phyloP scores from a whole-genome alignment of 2,888 invertebrate species.

The Philereme transversata region DNA sequence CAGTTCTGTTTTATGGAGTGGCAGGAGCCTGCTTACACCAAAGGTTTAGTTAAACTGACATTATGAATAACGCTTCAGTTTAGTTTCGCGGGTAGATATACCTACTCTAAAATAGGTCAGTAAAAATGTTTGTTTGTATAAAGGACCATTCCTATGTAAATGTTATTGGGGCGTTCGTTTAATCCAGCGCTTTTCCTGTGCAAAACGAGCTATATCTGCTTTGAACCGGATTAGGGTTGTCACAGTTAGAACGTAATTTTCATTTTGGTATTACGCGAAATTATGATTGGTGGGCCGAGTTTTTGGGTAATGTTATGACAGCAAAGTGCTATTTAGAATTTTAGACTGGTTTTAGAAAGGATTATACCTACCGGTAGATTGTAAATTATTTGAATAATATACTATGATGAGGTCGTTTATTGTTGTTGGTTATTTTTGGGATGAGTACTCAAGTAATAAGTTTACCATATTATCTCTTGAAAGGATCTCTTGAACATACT shows the following conservation, averaged over 20 bases:
- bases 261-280: conserved; percentile 34
- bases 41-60: too few species aligned
- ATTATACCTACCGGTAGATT: neutral
- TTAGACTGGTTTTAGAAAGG: conserved; percentile 5
- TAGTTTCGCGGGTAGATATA: conserved; percentile 25
- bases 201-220: conserved; percentile 71
- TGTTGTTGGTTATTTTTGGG: too few species aligned
- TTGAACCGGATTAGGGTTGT: conserved; percentile 74
- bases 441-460: too few species aligned
- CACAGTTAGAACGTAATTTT: conserved; percentile 48
- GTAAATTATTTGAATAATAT: too few species aligned
- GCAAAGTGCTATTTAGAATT: conserved; percentile 3
- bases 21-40: too few species aligned
- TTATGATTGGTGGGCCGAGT: conserved; percentile 37
- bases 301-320: conserved; percentile 27
- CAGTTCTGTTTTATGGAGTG: too few species aligned
- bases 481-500: too few species aligned
- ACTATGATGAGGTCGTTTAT: too few species aligned
- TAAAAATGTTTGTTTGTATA: conserved; percentile 66
- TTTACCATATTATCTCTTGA: too few species aligned
- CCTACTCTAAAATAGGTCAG: conserved; percentile 61
- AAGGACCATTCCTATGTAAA: conserved; percentile 77
- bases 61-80: too few species aligned
- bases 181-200: conserved; percentile 71
- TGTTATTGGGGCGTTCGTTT: conserved; percentile 77